A percentile compares a stretch with the other conserved stretches of the same genome.
These are phyloP conservation scores for Hemicordylus capensis DNA, from an alignment of 2,113 vertebrate genomes.

Conservation along the genomic window DNA sequence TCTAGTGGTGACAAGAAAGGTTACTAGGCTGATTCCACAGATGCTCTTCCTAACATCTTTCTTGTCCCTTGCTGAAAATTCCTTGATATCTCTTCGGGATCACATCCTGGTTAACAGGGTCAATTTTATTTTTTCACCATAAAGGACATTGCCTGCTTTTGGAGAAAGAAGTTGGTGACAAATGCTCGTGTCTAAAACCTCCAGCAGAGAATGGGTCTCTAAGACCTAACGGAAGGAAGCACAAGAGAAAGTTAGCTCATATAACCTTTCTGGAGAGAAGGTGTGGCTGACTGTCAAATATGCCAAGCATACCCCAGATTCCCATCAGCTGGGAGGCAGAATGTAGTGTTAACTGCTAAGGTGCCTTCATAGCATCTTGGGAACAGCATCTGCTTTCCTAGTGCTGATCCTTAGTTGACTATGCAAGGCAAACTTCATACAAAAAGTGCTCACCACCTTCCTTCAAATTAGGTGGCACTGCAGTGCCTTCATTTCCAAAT, in stretches of 20 bases:
- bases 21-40: not conserved
- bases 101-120: not conserved
- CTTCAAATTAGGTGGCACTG: conserved; percentile 5
- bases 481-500: not conserved
- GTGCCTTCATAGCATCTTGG: not conserved
- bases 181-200: not conserved
- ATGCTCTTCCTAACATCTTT: not conserved
- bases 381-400: not conserved
- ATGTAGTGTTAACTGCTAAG: not conserved
- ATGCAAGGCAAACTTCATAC: not conserved
- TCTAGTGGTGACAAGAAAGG: not conserved
- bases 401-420: not conserved
- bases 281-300: not conserved
- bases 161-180: not conserved
- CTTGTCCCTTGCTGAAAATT: not conserved
- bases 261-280: not conserved
- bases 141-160: not conserved
- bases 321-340: not conserved
- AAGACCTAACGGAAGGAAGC: conserved; percentile 5
- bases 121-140: not conserved
- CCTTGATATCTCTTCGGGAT: not conserved
- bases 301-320: not conserved
- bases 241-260: not conserved
- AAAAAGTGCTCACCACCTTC: not conserved
- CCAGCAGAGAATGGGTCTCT: not conserved